A percentile compares a stretch with the other conserved stretches of the same genome.
phyloP scores from a whole-genome alignment of 2,888 invertebrate genomes.

The Spilarctia lutea region DNA sequence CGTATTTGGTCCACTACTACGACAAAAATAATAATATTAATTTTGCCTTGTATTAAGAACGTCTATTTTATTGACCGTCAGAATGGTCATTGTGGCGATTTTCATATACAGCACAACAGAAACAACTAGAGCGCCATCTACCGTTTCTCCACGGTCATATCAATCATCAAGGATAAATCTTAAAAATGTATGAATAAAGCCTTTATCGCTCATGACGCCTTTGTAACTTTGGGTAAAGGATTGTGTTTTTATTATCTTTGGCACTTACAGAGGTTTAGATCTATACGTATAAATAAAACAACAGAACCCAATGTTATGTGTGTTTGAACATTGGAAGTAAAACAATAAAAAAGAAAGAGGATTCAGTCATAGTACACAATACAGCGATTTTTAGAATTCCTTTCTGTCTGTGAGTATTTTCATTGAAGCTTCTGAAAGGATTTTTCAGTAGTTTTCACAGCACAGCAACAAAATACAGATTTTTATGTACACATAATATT shows the following conservation, averaged over 20 bases:
- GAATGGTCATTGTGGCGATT: too few species aligned
- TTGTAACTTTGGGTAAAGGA: background rate
- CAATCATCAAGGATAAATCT: background rate
- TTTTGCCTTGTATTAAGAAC: background rate
- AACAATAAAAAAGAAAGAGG: background rate
- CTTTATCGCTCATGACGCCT: background rate
- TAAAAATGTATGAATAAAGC: background rate
- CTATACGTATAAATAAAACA: background rate
- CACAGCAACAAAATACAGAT: background rate
- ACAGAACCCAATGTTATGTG: too few species aligned
- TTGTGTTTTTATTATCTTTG: slow-evolving; percentile 1
- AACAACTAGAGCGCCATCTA: too few species aligned
- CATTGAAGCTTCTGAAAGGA: background rate
- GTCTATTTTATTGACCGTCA: background rate
- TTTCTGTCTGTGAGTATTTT: background rate
- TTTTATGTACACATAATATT: too few species aligned
- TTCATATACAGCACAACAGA: too few species aligned
- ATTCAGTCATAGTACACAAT: background rate
- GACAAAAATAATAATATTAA: too few species aligned
- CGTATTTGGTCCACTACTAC: too few species aligned
- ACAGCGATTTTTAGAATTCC: background rate
- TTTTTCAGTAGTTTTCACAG: background rate
- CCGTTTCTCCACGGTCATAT: too few species aligned
- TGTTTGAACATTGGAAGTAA: background rate
- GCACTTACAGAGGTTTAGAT: background rate